Evolutionary conservation across 2,113 vertebrate species (phyloP).

Genomic region (Chaetura pelagica): DNA sequence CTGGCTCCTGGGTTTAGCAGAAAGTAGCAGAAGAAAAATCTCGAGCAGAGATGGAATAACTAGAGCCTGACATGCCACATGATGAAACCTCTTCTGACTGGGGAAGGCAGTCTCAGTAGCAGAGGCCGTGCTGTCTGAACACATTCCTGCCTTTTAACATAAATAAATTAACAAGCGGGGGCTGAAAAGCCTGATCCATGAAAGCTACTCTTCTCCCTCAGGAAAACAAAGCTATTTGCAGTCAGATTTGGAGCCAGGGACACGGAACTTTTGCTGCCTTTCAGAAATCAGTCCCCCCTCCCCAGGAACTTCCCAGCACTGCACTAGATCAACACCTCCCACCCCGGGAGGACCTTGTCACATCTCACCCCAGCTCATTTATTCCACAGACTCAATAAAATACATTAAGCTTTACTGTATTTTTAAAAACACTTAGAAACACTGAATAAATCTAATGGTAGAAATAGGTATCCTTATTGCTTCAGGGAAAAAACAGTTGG

Average conservation of each 20-base stretch:
- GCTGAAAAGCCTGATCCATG: neutral
- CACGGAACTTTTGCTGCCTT: neutral
- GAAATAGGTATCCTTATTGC: fast-evolving
- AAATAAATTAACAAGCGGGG: slow-evolving; percentile 14
- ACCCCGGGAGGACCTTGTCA: fast-evolving
- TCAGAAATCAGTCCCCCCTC: neutral
- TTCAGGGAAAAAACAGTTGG: neutral
- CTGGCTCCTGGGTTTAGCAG: neutral
- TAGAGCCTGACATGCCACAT: neutral
- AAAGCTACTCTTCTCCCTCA: neutral
- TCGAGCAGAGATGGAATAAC: neutral
- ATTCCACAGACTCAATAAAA: neutral
- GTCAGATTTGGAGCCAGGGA: neutral
- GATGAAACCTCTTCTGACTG: slow-evolving; percentile 3
- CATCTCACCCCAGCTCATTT: neutral
- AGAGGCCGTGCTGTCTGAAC: slow-evolving; percentile 1
- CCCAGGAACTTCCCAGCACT: neutral
- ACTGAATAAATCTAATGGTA: neutral
- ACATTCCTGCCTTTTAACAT: neutral
- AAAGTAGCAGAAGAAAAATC: neutral
- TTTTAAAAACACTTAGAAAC: neutral
- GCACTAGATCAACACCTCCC: neutral
- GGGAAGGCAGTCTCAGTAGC: neutral
- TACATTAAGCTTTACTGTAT: fast-evolving
- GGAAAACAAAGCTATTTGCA: neutral